Evolutionary conservation across 2,797 vertebrate species (phyloP).

Genomic region (Xiphorhynchus erythropygius): DNA sequence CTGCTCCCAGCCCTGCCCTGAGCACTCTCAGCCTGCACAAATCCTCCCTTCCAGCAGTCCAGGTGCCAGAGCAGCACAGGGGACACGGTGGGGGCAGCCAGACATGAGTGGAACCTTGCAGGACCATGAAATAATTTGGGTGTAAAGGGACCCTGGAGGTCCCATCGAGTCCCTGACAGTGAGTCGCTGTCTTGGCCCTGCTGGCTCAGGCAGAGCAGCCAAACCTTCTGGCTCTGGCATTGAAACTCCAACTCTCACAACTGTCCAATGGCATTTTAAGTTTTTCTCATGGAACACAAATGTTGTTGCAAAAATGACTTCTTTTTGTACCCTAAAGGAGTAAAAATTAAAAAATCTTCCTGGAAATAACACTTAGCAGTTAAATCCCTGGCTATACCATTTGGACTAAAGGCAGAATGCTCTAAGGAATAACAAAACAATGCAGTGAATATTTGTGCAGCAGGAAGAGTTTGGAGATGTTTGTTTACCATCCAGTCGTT

Average conservation of each 20-base stretch:
- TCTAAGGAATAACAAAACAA: conserved; percentile 39
- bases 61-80: background rate
- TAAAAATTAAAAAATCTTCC: background rate
- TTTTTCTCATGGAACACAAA: background rate
- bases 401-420: conserved; percentile 8
- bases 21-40: background rate
- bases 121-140: background rate
- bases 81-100: background rate
- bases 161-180: background rate
- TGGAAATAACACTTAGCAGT: background rate
- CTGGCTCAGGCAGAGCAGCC: background rate
- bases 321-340: background rate
- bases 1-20: no score
- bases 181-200: background rate
- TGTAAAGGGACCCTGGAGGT: background rate
- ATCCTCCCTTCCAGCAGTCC: background rate
- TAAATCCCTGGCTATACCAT: background rate
- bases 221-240: background rate
- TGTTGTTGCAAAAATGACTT: background rate
- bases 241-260: background rate
- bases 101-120: background rate
- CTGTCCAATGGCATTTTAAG: background rate
- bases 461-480: conserved; percentile 37
- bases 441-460: background rate
- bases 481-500: conserved; percentile 39